phyloP scores from a whole-genome alignment of 2,888 invertebrate species.

The Malacosoma neustria region DNA sequence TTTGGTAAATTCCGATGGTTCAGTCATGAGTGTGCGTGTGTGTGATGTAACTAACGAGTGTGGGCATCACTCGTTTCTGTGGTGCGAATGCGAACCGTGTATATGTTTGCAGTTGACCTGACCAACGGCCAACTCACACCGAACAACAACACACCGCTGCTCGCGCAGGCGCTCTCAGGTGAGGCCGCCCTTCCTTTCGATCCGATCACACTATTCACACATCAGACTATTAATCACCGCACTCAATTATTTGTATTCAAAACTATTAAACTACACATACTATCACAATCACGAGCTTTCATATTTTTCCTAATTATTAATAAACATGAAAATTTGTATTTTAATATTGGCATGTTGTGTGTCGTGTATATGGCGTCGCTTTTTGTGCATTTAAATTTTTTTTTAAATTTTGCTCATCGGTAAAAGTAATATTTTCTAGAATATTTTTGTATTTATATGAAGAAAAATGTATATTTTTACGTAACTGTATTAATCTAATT shows the following conservation, averaged over 20 bases:
- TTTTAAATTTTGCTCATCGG: not conserved
- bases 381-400: not conserved
- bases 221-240: slow-evolving; percentile 7
- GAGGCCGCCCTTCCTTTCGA: slow-evolving; percentile 49
- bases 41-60: slow-evolving; percentile 48
- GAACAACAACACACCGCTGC: slow-evolving; percentile 96
- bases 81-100: slow-evolving; percentile 76
- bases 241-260: no score
- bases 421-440: no score
- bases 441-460: no score
- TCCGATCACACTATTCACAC: slow-evolving; percentile 22
- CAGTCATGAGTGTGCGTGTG: slow-evolving; percentile 65
- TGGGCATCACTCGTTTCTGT: slow-evolving; percentile 47
- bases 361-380: not conserved
- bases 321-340: not conserved
- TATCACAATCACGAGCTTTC: not conserved
- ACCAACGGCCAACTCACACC: slow-evolving; percentile 96
- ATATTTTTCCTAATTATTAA: not conserved
- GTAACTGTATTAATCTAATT: no score
- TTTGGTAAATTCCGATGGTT: slow-evolving; percentile 48
- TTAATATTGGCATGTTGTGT: not conserved
- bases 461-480: no score
- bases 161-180: slow-evolving; percentile 97
- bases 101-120: slow-evolving; percentile 92
- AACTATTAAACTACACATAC: not conserved